Base-by-base conservation (phyloP, 2,888 invertebrate genomes). In the Lepidocyrtinus sp. region DNA sequence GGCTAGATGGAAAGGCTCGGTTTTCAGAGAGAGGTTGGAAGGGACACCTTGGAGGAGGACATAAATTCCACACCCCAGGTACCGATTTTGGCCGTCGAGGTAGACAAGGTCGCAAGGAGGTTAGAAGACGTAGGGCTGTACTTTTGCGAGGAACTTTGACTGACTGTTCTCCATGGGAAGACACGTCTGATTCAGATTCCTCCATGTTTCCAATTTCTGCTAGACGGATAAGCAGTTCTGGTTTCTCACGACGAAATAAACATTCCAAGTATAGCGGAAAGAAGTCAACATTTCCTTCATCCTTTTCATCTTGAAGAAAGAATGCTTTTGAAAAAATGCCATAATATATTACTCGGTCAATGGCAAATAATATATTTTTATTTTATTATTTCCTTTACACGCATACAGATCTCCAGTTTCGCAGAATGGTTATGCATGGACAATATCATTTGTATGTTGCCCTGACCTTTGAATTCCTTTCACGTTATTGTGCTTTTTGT, bases 1-100 rank as follows among this genome's bases (percentile, higher is more conserved):
- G 92, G 75, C 88, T 92, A 65, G 91, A 91, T 19, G 65, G 70
- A 1, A 76, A 50, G n/a, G 0, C 59, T 1, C 15, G 70, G 2
- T 5, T 55, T 19, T 55, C 27, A 55, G 75, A 81, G 5, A 68
- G 83, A 27, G 83, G 84, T 7, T 84, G 82, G 83, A 71, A 75
- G 45, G 83, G 83, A 1, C 22, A 25, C 15, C 27, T 24, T 25
- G 76, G 76, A 24, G 70, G 64, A 21, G 65, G 50, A 9, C 55
- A 27, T 24, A 55, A 73, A 68, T 62, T 72, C 0, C 15, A 61
- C 3, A 21, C 27, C 19, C 27, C 1, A 21, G 27, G 19, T 1
- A n/a, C 36, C 36, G 2, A 65, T 25, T 24, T 15, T 65, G 7
- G 15, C 22, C 50, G 68, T 9, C 62, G 22, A 12, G 25, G 63